A percentile compares a stretch with the other conserved stretches of the same genome.
Evolutionary conservation across 1,140 invertebrate genomes (phyloP).

Genomic region (Ectropis grisescens): DNA sequence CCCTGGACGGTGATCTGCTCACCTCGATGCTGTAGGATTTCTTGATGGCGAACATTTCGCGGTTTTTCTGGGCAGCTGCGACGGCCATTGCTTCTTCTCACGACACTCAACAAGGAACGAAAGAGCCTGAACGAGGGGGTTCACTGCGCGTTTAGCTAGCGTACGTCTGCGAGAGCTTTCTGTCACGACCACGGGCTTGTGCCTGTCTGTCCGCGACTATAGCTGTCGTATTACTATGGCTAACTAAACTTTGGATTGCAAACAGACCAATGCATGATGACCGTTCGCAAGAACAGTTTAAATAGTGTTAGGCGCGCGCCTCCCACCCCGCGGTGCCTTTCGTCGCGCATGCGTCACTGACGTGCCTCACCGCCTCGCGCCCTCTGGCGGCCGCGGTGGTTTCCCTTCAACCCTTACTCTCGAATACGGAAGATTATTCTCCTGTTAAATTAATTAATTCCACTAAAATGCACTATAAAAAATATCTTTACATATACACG

Average conservation of each 20-base stretch:
- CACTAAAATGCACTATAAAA: too few relatives aligned
- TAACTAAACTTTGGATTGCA: constrained; percentile 68
- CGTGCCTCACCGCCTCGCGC: constrained; percentile 18
- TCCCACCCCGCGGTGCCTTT: constrained; percentile 49
- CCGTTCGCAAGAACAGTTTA: constrained; percentile 65
- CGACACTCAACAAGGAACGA: constrained; percentile 41
- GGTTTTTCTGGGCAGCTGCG: constrained; percentile 90
- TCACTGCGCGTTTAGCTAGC: constrained; percentile 68
- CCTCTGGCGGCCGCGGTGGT: too few relatives aligned
- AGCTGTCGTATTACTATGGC: constrained; percentile 65
- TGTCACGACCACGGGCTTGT: constrained; percentile 67
- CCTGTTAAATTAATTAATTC: too few relatives aligned
- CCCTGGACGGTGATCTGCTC: constrained; percentile 53
- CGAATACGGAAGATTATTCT: too few relatives aligned
- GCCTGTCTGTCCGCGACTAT: constrained; percentile 67
- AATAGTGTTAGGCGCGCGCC: constrained; percentile 63
- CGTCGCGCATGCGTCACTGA: constrained; percentile 59
- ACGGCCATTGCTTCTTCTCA: constrained; percentile 77
- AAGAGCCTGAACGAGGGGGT: constrained; percentile 56
- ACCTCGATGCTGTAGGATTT: constrained; percentile 98
- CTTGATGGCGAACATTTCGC: constrained; percentile 95
- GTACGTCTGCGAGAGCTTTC: constrained; percentile 63
- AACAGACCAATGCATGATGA: constrained; percentile 70
- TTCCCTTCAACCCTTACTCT: too few relatives aligned
- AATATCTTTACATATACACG: too few relatives aligned